These are phyloP conservation scores for Jaculus jaculus DNA, from an alignment of 2,113 vertebrate genomes.

Conservation along the genomic window DNA sequence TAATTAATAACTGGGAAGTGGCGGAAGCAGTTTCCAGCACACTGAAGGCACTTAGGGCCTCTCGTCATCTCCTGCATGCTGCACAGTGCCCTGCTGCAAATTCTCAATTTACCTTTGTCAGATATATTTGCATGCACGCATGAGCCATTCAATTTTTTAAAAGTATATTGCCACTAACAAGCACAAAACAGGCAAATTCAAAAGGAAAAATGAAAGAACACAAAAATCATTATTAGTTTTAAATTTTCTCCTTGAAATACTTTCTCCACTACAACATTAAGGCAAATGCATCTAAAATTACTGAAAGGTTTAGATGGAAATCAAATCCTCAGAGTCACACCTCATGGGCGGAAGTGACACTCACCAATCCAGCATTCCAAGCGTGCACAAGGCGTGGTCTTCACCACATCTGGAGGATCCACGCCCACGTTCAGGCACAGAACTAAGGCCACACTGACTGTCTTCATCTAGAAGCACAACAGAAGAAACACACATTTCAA, in stretches of 20 bases:
- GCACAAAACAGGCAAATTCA: neutral
- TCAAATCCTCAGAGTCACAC: neutral
- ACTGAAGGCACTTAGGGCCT: neutral
- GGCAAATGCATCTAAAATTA: neutral
- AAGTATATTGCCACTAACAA: neutral
- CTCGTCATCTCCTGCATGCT: fast-evolving
- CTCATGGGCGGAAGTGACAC: slow-evolving; percentile 36
- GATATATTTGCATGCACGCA: neutral
- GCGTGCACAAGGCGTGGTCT: slow-evolving; percentile 97
- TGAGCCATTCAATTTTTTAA: fast-evolving
- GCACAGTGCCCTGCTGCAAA: neutral
- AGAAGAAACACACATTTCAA: slow-evolving; percentile 21
- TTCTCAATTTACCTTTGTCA: neutral
- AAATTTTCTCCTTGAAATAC: neutral
- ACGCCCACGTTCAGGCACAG: slow-evolving; percentile 98
- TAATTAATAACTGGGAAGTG: neutral
- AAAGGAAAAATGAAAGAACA: neutral
- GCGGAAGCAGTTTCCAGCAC: neutral
- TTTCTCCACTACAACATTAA: neutral
- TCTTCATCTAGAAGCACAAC: slow-evolving; percentile 94
- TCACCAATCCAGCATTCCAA: slow-evolving; percentile 99
- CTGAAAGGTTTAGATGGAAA: neutral
- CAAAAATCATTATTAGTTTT: neutral
- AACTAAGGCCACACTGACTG: slow-evolving; percentile 98
- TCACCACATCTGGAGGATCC: slow-evolving; percentile 98